These are phyloP conservation scores for Heliothis peltigera DNA, from an alignment of 2,888 invertebrate species.

Conservation along the genomic window DNA sequence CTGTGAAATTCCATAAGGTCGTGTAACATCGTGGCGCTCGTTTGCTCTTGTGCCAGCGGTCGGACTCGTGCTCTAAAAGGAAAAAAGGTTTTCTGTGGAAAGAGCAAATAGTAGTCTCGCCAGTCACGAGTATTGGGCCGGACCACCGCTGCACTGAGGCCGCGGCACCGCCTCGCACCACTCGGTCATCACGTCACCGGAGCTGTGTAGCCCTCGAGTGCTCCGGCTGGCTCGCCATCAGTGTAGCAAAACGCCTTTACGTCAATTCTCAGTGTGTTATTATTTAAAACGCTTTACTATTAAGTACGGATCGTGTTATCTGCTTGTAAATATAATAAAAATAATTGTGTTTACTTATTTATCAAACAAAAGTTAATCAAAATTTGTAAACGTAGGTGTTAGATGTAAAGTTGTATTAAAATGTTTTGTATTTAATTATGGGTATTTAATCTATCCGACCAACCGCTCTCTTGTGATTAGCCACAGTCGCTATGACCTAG, in stretches of 20 bases:
- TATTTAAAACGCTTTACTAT: slow-evolving; percentile 89
- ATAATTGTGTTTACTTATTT: slow-evolving; percentile 88
- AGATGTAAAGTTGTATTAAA: slow-evolving; percentile 90
- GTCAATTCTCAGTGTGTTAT: slow-evolving; percentile 90
- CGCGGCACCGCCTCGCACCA: slow-evolving; percentile 39
- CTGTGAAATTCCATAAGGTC: slow-evolving; percentile 89
- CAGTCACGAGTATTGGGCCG: slow-evolving; percentile 85
- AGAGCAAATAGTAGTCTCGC: slow-evolving; percentile 86
- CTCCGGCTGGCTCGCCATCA: slow-evolving; percentile 85
- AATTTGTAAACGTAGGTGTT: slow-evolving; percentile 88
- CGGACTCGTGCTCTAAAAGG: slow-evolving; percentile 87
- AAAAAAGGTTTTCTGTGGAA: slow-evolving; percentile 87
- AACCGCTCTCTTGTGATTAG: slow-evolving; percentile 88
- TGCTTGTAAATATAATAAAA: slow-evolving; percentile 89
- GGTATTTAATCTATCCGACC: slow-evolving; percentile 87
- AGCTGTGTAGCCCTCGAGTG: slow-evolving; percentile 67
- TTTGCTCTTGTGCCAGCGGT: slow-evolving; percentile 86
- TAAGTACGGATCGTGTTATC: slow-evolving; percentile 87
- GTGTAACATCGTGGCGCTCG: slow-evolving; percentile 87
- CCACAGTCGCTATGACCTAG: slow-evolving; percentile 81
- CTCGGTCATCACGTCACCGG: slow-evolving; percentile 13
- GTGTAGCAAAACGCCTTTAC: slow-evolving; percentile 88
- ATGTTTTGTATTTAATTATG: slow-evolving; percentile 88
- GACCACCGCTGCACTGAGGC: slow-evolving; percentile 84
- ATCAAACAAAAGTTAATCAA: slow-evolving; percentile 86